Base-by-base conservation (phyloP, 2,888 invertebrate species). In the Oegoconia quadripuncta region DNA sequence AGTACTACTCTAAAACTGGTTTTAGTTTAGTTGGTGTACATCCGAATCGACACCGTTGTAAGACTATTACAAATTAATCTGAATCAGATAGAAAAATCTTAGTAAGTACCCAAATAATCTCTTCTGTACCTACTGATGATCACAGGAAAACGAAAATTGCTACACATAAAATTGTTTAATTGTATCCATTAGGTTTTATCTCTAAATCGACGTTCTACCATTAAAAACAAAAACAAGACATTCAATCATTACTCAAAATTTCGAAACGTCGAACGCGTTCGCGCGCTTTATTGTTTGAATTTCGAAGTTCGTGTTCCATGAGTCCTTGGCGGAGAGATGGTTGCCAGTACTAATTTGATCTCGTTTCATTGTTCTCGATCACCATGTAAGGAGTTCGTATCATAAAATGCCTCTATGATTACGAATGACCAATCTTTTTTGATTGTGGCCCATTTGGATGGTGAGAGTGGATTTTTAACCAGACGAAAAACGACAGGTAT, bases 241-340 rank as follows among this genome's bases (percentile, higher is more conserved):
- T n/a, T n/a, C n/a, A n/a, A n/a, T 43, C 45, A 42, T 45, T 42
- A 48, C 29, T 41, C 39, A 41, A 39, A 48, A 46, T 51, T 54
- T 44, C 46, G 45, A 49, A 42, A 41, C 49, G 50, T 35, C 37
- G 43, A 36, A 41, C 35, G 40, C 34, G 34, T 48, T 48, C 40
- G 48, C 50, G 47, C 46, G 46, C 51, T 52, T 59, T 50, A 48
- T 52, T 59, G 54, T 61, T 61, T 48, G 43, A 59, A 57, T 45
- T 64, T 50, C 41, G 52, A 56, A 42, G 38, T 30, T 46, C 65
- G 65, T 66, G 67, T 17, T 48, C 35, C 32, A 55, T 42, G 45
- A 27, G 59, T 59, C 67, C 64, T 63, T 65, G 59, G 42, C 34
- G 44, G 50, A 63, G 49, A 65, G 50, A 51, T 57, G 37, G 44